phyloP scores from a whole-genome alignment of 1,140 invertebrate genomes.

The Maconellicoccus hirsutus region DNA sequence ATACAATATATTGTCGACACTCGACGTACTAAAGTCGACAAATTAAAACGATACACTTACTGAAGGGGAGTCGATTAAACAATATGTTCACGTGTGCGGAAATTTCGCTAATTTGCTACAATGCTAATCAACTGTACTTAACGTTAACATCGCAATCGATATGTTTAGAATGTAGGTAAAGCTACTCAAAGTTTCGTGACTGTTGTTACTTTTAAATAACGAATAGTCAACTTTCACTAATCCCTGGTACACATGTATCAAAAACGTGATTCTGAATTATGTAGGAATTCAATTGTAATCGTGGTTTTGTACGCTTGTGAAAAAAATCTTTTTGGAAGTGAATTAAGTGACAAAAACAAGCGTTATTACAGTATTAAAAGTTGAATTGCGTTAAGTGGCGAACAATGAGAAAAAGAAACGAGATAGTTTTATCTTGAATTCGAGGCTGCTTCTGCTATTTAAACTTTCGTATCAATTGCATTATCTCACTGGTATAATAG shows the following conservation, averaged over 20 bases:
- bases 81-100: slow-evolving; percentile 2
- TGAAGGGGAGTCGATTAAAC: background rate
- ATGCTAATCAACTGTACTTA: background rate
- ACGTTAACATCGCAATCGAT: too few species aligned
- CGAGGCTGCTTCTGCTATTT: slow-evolving; percentile 16
- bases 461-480: slow-evolving; percentile 22
- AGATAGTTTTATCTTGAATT: slow-evolving; percentile 10
- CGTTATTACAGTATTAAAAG: slow-evolving; percentile 12
- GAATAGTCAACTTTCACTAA: too few species aligned
- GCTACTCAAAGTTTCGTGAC: too few species aligned
- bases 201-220: too few species aligned
- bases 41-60: slow-evolving; percentile 9
- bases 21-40: background rate
- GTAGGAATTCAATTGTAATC: too few species aligned
- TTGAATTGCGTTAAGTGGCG: slow-evolving; percentile 16
- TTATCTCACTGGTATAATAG: background rate
- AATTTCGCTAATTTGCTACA: slow-evolving; percentile 5
- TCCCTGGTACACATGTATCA: too few species aligned
- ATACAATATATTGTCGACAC: slow-evolving; percentile 9
- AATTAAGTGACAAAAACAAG: slow-evolving; percentile 14
- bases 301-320: too few species aligned
- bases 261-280: too few species aligned
- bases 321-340: background rate
- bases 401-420: slow-evolving; percentile 12
- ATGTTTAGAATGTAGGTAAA: too few species aligned